Conservation (phyloP, 1,140 invertebrate species). For the Chlorops oryzae region DNA sequence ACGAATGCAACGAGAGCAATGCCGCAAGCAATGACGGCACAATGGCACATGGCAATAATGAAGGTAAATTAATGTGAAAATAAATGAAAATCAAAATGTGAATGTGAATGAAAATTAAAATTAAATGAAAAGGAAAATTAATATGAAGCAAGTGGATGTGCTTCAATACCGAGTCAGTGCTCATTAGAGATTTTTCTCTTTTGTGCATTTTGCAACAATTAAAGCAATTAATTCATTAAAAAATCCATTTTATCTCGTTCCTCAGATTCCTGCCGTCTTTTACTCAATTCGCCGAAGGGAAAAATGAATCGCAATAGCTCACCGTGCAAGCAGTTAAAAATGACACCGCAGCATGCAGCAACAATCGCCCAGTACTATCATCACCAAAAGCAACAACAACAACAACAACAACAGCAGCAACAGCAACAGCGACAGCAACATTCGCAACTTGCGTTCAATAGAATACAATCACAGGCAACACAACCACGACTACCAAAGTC, state of each 20-base stretch:
- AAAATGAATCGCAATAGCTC: slow-evolving; percentile 31
- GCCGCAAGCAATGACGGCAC: slow-evolving; percentile 14
- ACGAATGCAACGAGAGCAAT: slow-evolving; percentile 23
- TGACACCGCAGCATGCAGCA: neutral
- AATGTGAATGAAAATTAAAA: slow-evolving; percentile 3
- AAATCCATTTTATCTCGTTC: slow-evolving; percentile 16
- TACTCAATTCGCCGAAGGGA: slow-evolving; percentile 29
- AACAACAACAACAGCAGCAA: slow-evolving; percentile 10
- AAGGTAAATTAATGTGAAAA: slow-evolving; percentile 13
- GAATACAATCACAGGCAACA: too few species aligned
- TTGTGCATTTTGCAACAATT: too few species aligned
- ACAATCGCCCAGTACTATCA: slow-evolving; percentile 19
- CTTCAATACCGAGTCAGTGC: too few species aligned
- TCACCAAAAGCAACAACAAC: slow-evolving; percentile 20
- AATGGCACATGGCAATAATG: slow-evolving; percentile 29
- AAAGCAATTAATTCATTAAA: slow-evolving; percentile 34
- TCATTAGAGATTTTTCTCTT: too few species aligned
- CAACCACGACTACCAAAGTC: slow-evolving; percentile 18
- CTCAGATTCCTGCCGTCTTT: slow-evolving; percentile 44
- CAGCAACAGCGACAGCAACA: slow-evolving; percentile 25
- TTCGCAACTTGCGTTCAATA: too few species aligned
- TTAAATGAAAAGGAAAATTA: slow-evolving; percentile 22
- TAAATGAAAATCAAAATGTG: neutral
- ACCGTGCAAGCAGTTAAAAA: slow-evolving; percentile 14
- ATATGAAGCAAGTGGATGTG: too few species aligned